Evolutionary conservation across 1,140 invertebrate genomes (phyloP).

Genomic region (Physella acuta): DNA sequence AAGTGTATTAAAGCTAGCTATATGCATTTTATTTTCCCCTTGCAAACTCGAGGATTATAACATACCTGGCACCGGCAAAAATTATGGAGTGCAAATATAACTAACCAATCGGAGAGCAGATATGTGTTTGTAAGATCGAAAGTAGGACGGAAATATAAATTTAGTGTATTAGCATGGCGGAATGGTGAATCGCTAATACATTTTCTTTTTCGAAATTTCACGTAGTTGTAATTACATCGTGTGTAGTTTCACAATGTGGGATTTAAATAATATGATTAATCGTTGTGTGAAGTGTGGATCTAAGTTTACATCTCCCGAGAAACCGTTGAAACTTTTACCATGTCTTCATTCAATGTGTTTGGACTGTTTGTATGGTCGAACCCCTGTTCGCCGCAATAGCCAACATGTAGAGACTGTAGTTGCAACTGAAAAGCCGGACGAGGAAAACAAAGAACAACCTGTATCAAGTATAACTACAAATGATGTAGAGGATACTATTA

Average conservation of each 20-base stretch:
- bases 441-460: background rate
- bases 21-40: no score
- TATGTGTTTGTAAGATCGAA: slow-evolving; percentile 10
- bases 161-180: slow-evolving; percentile 2
- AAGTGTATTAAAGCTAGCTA: no score
- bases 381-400: slow-evolving; percentile 19
- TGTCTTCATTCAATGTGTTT: slow-evolving; percentile 83
- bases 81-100: background rate
- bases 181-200: no score
- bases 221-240: no score
- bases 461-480: no score
- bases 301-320: slow-evolving; percentile 63
- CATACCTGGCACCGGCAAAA: no score
- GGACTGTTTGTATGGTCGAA: slow-evolving; percentile 69
- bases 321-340: slow-evolving; percentile 76
- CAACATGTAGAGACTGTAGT: background rate
- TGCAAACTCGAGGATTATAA: no score
- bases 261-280: slow-evolving; percentile 28
- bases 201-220: no score
- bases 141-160: slow-evolving; percentile 13
- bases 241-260: slow-evolving; percentile 14
- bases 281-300: slow-evolving; percentile 66
- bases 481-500: no score
- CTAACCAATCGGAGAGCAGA: slow-evolving; percentile 16
- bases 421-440: background rate